Conservation (phyloP, 2,888 invertebrate genomes). For the Labia minor region DNA sequence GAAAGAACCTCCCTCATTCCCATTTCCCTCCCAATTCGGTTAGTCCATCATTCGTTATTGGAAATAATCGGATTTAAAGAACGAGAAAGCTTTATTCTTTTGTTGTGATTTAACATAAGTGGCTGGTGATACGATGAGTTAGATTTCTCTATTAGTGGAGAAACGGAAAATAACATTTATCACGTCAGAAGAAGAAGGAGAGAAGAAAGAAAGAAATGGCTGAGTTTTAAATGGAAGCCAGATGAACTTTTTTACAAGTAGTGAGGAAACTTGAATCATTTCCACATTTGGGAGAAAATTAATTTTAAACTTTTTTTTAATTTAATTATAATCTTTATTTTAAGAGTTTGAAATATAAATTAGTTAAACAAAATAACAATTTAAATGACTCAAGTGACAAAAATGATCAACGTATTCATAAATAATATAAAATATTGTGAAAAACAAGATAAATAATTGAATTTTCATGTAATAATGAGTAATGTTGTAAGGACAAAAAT, state of each 20-base stretch:
- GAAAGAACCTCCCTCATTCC: not conserved
- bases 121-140: conserved; percentile 13
- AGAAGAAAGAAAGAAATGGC: not conserved
- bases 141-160: conserved; percentile 7
- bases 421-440: not conserved
- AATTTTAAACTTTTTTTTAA: not conserved
- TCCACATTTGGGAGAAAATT: not conserved
- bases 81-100: not conserved
- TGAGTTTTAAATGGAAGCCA: not conserved
- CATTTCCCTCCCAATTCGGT: not conserved
- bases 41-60: conserved; percentile 7
- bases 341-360: not conserved
- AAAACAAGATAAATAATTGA: no score
- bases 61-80: not conserved
- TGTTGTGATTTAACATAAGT: conserved; percentile 4
- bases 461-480: no score
- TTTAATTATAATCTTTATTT: not conserved
- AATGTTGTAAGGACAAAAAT: no score
- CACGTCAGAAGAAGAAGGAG: not conserved
- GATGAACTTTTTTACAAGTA: not conserved
- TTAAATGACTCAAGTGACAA: not conserved
- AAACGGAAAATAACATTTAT: conserved; percentile 13
- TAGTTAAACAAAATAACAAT: not conserved
- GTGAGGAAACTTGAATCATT: conserved; percentile 1
- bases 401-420: not conserved